Base-by-base conservation (phyloP, 2,888 invertebrate genomes). In the Apotomis turbidana region DNA sequence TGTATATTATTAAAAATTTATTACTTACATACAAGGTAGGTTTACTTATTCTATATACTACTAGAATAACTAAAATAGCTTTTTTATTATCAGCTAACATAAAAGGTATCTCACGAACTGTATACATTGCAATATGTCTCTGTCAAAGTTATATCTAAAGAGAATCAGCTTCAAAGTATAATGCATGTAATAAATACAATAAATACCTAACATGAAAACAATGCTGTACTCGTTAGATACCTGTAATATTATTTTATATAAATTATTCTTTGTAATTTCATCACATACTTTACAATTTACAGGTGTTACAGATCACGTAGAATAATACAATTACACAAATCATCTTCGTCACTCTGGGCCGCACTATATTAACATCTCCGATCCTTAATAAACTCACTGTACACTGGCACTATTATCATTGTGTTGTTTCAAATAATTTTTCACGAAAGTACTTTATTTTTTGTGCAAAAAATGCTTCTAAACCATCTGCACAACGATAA, bases 401-500 rank as follows among this genome's bases (percentile, higher is more conserved):
- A 85, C 90, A 89, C 89, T 87, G 81, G 81, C 88, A 88, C 89
- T 85, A 77, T 83, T 83, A 87, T 91, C 85, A 93, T 90, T 90
- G 91, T 78, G 93, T 92, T 76, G 90, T 93, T 88, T 96, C 96
- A 82, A 95, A 96, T 85, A 97, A 94, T 90, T 96, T 97, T 94
- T 97, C 97, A 82, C 97, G 95, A 87, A 97, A 95, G 90, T 95
- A 95, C 93, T 97, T 97, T 78, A 98, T 97, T 95, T 98, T 98
- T 93, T 97, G 97, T 87, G 98, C 97, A 94, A 99, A 99, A 90
- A 97, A 98, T 74, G 97, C 97, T 93, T 99, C 99, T 76, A 99
- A 94, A 69, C 97, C 96, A 88, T 99, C 98, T 36, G 99, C 99
- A 93, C 98, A 98, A 84, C 98, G 97, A 93, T 97, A 99, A 93